These are phyloP conservation scores for Masticophis lateralis DNA, from an alignment of 2,797 vertebrate species.

Conservation along the genomic window DNA sequence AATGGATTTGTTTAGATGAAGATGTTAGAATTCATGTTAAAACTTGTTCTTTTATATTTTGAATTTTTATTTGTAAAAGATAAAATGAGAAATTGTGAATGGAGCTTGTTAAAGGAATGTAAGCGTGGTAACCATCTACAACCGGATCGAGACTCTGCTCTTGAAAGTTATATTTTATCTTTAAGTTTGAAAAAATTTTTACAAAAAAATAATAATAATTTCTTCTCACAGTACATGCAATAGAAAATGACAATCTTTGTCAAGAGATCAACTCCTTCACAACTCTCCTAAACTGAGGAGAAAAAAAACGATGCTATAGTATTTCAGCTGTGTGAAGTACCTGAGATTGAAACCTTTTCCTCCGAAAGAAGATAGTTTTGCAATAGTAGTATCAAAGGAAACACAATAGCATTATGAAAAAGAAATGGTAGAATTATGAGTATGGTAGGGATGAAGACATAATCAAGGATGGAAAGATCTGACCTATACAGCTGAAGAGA, in stretches of 20 bases:
- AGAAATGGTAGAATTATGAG: background rate
- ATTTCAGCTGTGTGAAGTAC: background rate
- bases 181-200: too few species aligned
- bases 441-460: background rate
- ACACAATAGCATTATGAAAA: background rate
- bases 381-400: background rate
- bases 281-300: background rate
- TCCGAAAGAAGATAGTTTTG: background rate
- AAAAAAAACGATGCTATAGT: background rate
- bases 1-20: too few species aligned
- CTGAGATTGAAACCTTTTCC: background rate
- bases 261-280: background rate
- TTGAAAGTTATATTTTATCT: too few species aligned
- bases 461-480: background rate
- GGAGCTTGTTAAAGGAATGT: too few species aligned
- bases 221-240: background rate
- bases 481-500: background rate
- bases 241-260: background rate
- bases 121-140: too few species aligned
- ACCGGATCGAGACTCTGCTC: too few species aligned
- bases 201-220: background rate
- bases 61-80: too few species aligned
- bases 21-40: too few species aligned
- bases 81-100: too few species aligned
- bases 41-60: too few species aligned